phyloP scores from a whole-genome alignment of 2,113 vertebrate genomes.

The Gulo gulo region DNA sequence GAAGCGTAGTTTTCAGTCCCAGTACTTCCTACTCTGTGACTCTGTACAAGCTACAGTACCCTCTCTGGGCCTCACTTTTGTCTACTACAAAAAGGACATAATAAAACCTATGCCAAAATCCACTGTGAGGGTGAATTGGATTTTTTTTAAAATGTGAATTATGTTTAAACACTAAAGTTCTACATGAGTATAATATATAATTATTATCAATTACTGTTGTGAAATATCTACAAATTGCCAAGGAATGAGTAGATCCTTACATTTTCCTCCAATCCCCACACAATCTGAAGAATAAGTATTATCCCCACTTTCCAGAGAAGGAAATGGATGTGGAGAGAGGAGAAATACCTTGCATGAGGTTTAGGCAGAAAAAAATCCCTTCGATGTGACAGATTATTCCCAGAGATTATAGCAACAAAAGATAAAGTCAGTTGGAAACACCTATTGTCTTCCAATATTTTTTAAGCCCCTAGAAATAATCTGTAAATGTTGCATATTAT shows the following conservation, averaged over 20 bases:
- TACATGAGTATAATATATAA: not conserved
- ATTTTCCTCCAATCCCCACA: not conserved
- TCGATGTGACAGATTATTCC: not conserved
- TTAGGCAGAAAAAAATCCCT: not conserved
- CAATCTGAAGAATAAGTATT: not conserved
- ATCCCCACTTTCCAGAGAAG: not conserved
- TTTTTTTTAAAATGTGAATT: not conserved
- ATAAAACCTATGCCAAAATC: not conserved
- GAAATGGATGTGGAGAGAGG: not conserved
- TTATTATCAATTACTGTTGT: not conserved
- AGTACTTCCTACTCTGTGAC: not conserved
- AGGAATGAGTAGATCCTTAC: not conserved
- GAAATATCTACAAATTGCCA: not conserved
- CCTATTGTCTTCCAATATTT: not conserved
- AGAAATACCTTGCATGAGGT: not conserved
- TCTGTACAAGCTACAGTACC: not conserved
- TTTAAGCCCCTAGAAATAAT: not conserved
- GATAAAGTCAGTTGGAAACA: not conserved
- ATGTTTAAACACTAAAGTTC: not conserved
- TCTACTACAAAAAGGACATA: not conserved
- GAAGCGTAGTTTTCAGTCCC: not conserved
- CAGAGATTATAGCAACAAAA: not conserved
- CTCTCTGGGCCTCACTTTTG: not conserved
- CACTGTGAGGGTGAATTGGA: not conserved
- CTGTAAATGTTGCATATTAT: not conserved